These are phyloP conservation scores for Calyptommatus sinebrachiatus DNA, from an alignment of 2,113 vertebrate genomes.

Conservation along the genomic window DNA sequence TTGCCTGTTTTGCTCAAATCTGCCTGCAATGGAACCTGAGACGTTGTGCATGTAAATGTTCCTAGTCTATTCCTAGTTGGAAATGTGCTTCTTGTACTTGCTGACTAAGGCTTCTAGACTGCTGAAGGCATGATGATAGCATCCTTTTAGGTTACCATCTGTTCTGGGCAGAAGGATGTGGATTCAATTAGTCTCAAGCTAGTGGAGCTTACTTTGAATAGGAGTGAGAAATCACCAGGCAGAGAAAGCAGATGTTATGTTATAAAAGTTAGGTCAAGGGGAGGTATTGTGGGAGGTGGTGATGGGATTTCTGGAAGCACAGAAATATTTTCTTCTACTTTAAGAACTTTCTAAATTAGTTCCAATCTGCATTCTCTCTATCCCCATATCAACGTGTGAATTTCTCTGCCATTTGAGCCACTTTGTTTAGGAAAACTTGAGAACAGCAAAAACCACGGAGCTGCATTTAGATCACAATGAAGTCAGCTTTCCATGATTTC, in stretches of 20 bases:
- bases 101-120: neutral
- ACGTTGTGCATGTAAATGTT: too few relatives aligned
- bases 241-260: conserved; percentile 14
- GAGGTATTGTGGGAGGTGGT: neutral
- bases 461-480: too few relatives aligned
- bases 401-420: too few relatives aligned
- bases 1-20: too few relatives aligned
- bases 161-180: neutral
- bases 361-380: too few relatives aligned
- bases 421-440: too few relatives aligned
- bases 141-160: neutral
- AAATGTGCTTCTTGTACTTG: neutral
- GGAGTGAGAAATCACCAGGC: neutral
- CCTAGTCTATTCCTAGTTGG: neutral
- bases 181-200: neutral
- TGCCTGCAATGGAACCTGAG: too few relatives aligned
- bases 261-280: conserved; percentile 17
- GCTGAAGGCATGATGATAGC: neutral
- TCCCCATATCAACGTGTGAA: too few relatives aligned
- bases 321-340: neutral
- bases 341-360: too few relatives aligned
- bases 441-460: too few relatives aligned
- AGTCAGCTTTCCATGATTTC: too few relatives aligned
- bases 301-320: neutral
- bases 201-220: neutral